phyloP scores from a whole-genome alignment of 2,888 invertebrate species.

The Cheilosia impressa region DNA sequence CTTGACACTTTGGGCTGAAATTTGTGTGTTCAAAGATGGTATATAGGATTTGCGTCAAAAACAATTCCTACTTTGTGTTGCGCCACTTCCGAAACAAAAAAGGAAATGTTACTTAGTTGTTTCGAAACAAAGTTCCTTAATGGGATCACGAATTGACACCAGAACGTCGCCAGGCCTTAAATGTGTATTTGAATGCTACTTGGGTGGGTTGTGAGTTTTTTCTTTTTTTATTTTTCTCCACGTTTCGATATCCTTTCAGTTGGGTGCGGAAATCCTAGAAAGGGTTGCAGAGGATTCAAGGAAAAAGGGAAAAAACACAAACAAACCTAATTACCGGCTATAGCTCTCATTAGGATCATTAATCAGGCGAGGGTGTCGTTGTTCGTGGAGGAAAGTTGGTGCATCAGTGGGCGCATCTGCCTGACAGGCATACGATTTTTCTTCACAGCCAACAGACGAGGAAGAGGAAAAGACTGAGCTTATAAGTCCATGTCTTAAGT shows the following conservation, averaged over 20 bases:
- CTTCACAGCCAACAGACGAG: conserved; percentile 10
- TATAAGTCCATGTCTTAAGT: conserved; percentile 45
- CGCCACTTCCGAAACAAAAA: too few species aligned
- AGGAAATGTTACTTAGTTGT: too few species aligned
- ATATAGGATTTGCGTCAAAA: too few species aligned
- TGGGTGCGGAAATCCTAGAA: background rate
- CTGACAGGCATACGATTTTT: conserved; percentile 16
- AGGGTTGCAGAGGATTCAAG: background rate
- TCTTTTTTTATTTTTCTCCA: background rate
- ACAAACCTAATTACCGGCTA: conserved; percentile 65
- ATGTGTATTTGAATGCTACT: too few species aligned
- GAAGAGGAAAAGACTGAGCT: conserved; percentile 15
- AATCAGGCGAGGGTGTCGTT: conserved; percentile 63
- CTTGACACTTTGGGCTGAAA: too few species aligned
- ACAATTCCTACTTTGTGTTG: too few species aligned
- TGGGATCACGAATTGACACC: too few species aligned
- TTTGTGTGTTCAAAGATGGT: too few species aligned
- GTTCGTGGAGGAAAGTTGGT: conserved; percentile 22
- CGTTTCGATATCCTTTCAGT: conserved; percentile 6
- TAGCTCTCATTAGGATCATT: conserved; percentile 67
- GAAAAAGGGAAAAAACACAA: conserved; percentile 10
- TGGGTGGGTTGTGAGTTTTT: conserved; percentile 26
- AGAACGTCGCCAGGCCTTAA: too few species aligned
- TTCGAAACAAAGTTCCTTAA: too few species aligned
- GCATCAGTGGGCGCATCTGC: conserved; percentile 11